These are phyloP conservation scores for Sarcoramphus papa DNA, from an alignment of 2,797 vertebrate species.

Conservation along the genomic window DNA sequence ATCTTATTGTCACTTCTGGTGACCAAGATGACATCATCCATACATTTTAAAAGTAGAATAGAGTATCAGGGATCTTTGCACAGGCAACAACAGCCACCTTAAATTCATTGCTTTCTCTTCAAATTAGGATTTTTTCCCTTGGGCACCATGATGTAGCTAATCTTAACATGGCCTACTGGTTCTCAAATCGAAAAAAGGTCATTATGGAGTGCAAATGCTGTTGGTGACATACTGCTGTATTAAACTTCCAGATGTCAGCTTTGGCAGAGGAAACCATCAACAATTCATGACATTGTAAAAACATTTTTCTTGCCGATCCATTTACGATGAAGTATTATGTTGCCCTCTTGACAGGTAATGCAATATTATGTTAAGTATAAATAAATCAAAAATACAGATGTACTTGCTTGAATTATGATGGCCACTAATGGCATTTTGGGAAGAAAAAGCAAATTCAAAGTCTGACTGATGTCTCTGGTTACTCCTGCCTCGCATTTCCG, in stretches of 20 bases:
- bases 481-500: background rate
- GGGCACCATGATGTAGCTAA: background rate
- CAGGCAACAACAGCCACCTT: background rate
- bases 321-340: conserved; percentile 57
- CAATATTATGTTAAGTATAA: conserved; percentile 51
- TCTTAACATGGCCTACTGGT: background rate
- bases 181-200: conserved; percentile 3
- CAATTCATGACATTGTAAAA: conserved; percentile 55
- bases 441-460: conserved; percentile 1
- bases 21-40: background rate
- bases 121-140: background rate
- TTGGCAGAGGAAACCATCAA: conserved; percentile 43
- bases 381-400: conserved; percentile 59
- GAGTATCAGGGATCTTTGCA: background rate
- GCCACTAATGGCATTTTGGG: conserved; percentile 40
- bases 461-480: conserved; percentile 10
- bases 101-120: background rate
- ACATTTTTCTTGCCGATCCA: conserved; percentile 50
- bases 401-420: conserved; percentile 23
- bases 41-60: background rate
- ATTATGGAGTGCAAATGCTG: conserved; percentile 1
- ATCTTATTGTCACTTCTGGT: background rate
- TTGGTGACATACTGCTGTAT: conserved; percentile 39
- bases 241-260: conserved; percentile 61
- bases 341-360: conserved; percentile 61